Conservation (phyloP, 2,797 vertebrate species). For the Catostomus latipinnis region DNA sequence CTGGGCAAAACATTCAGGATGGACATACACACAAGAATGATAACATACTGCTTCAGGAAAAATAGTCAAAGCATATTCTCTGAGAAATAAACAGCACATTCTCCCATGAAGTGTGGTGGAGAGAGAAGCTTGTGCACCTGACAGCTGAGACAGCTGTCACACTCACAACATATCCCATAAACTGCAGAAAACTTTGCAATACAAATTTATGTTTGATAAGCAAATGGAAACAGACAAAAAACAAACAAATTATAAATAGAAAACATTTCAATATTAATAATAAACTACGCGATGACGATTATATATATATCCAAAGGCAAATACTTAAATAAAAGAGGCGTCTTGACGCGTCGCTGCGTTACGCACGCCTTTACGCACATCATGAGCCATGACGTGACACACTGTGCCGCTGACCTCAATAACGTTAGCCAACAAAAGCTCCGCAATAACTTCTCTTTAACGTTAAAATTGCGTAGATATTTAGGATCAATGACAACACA, state of each 20-base stretch:
- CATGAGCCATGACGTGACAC: slow-evolving; percentile 42
- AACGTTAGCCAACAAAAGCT: slow-evolving; percentile 30
- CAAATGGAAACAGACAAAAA: not conserved
- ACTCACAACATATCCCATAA: not conserved
- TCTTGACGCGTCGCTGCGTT: slow-evolving; percentile 10
- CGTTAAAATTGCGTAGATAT: not conserved
- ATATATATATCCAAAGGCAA: not conserved
- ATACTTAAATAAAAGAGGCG: not conserved
- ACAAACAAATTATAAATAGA: not conserved
- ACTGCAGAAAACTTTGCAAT: not conserved
- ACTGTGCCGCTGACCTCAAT: slow-evolving; percentile 58
- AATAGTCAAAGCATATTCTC: slow-evolving; percentile 27
- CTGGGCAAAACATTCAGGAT: slow-evolving; percentile 16
- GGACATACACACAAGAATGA: slow-evolving; percentile 8
- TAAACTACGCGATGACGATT: not conserved
- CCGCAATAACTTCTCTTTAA: not conserved
- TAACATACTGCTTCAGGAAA: slow-evolving; percentile 20
- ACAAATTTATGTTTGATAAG: not conserved
- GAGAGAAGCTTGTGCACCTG: slow-evolving; percentile 40
- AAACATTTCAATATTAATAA: too few relatives aligned
- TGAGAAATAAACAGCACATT: slow-evolving; percentile 36
- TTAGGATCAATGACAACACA: not conserved
- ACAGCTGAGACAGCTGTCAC: slow-evolving; percentile 21
- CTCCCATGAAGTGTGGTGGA: slow-evolving; percentile 9
- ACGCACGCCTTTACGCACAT: slow-evolving; percentile 31